Conservation (phyloP, 2,888 invertebrate species). For the Polyommatus icarus region DNA sequence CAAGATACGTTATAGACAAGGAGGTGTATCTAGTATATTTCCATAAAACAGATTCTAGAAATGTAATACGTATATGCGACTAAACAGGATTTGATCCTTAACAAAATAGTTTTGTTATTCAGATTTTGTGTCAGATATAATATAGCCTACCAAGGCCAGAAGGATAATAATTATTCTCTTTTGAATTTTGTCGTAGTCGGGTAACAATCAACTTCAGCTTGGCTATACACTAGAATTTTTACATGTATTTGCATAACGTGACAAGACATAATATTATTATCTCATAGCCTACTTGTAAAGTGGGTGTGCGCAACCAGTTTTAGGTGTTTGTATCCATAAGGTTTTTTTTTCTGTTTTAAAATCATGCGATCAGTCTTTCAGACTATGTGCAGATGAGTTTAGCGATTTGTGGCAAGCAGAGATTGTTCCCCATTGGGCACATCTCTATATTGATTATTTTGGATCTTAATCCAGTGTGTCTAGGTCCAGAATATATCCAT, state of each 20-base stretch:
- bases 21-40: neutral
- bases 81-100: neutral
- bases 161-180: neutral
- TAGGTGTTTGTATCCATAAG: neutral
- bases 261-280: neutral
- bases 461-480: no score
- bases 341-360: no score
- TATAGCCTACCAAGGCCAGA: neutral
- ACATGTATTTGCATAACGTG: neutral
- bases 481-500: no score
- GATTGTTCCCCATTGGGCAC: no score
- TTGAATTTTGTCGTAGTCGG: neutral
- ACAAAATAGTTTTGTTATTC: neutral
- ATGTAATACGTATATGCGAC: neutral
- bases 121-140: neutral
- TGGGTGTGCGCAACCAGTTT: neutral
- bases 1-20: neutral
- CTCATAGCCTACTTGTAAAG: neutral
- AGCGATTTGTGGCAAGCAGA: no score
- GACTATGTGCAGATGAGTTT: no score
- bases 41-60: neutral
- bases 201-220: neutral
- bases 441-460: no score
- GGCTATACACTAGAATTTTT: neutral
- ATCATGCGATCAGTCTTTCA: no score